Base-by-base conservation (phyloP, 2,113 vertebrate genomes). In the Microtus montanus region DNA sequence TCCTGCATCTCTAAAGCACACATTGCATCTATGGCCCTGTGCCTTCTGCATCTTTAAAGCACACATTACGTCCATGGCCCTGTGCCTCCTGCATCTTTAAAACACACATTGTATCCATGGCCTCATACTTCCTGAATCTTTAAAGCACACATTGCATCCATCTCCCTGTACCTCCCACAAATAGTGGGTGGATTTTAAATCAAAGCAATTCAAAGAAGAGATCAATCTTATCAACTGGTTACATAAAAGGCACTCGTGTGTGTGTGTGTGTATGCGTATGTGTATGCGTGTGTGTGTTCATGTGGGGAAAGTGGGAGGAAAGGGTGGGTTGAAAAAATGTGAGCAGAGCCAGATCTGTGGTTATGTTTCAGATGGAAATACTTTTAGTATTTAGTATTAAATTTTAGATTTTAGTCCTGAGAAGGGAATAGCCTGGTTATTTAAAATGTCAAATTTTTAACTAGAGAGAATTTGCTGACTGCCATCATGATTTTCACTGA, bases 201-300 rank as follows among this genome's bases (percentile, higher is more conserved):
- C 83, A 93, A 96, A 96, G 94, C 92, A 96, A 93, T 96, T 93
- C 95, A 97, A 97, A 89, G 87, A 82, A 97, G 95, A 92, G 95
- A 96, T 98, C 96, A 96, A 58, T 96, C 79, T 95, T 96, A 97
- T 97, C 97, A 58, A 78, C 15, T 38, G 20, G 70, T 98, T 98
- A 97, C 44, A 88, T 98, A 97, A 98, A 98, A 97, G 85, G 83
- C 70, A 96, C n/a, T 41, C 20, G 68, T 49, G 83, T n/a, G 80
- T 44, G 58, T 77, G 87, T 71, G 88, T 49, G 58, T 82, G 82
- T 47, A 74, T 71, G 71, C 26, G 89, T 44, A 20, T 82, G 82
- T 47, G 80, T 71, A 58, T 33, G 91, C 26, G 15, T 19, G 77
- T 0, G 11, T 61, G 52, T 74, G 58, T 94, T 92, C 4, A 19